These are phyloP conservation scores for Gryon sp. DNA, from an alignment of 1,140 invertebrate genomes.

Conservation along the genomic window DNA sequence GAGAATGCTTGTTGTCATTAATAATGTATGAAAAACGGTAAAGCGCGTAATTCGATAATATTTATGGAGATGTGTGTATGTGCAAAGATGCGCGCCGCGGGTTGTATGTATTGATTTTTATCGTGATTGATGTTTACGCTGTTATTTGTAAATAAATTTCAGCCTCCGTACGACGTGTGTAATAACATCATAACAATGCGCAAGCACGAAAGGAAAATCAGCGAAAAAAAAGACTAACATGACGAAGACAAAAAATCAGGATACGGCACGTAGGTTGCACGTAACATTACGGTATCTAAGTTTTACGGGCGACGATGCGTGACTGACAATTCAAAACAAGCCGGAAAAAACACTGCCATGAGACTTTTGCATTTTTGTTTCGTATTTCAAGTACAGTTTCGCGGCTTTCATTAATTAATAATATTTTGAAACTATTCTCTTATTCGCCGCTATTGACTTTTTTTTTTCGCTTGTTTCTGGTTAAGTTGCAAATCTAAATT, in stretches of 20 bases:
- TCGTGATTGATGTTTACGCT: slow-evolving; percentile 38
- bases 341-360: slow-evolving; percentile 30
- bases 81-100: slow-evolving; percentile 7
- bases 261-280: slow-evolving; percentile 56
- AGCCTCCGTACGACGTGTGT: slow-evolving; percentile 13
- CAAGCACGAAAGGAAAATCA: slow-evolving; percentile 58
- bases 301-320: slow-evolving; percentile 59
- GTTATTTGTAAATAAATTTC: slow-evolving; percentile 54
- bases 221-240: slow-evolving; percentile 50
- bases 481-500: too few species aligned
- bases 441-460: too few species aligned
- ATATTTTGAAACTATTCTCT: too few species aligned
- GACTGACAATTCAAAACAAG: slow-evolving; percentile 60
- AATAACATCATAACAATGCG: slow-evolving; percentile 52
- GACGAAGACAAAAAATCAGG: slow-evolving; percentile 51
- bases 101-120: slow-evolving; percentile 39
- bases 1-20: slow-evolving; percentile 17
- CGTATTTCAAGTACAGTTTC: slow-evolving; percentile 4
- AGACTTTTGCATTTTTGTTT: slow-evolving; percentile 2
- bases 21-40: slow-evolving; percentile 48
- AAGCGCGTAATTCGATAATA: slow-evolving; percentile 20
- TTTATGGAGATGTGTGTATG: slow-evolving; percentile 7
- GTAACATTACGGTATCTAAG: slow-evolving; percentile 58
- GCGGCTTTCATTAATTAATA: slow-evolving; percentile 2
- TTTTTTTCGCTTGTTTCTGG: too few species aligned